These are phyloP conservation scores for Acanthurus leucopareius DNA, from an alignment of 2,797 vertebrate species.

Conservation along the genomic window DNA sequence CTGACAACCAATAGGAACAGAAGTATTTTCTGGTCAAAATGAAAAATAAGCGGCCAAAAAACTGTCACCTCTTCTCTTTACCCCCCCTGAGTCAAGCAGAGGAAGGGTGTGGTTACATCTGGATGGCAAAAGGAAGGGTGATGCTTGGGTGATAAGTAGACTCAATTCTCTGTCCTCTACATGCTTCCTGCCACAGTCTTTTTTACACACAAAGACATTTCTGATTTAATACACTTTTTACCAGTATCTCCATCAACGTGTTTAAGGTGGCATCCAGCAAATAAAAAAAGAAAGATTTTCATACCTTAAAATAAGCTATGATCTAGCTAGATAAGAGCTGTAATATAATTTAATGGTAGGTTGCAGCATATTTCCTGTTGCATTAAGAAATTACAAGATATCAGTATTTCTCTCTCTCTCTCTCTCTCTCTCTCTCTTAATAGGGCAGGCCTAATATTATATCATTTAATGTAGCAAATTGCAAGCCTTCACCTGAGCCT, in stretches of 20 bases:
- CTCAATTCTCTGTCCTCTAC: not conserved
- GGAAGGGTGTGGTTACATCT: constrained; percentile 64
- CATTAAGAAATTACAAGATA: not conserved
- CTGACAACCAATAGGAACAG: not conserved
- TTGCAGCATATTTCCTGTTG: not conserved
- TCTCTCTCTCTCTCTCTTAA: no score
- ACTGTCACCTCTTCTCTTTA: not conserved
- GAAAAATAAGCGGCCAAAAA: not conserved
- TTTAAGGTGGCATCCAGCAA: not conserved
- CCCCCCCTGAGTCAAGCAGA: not conserved
- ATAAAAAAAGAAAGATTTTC: not conserved
- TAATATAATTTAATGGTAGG: not conserved
- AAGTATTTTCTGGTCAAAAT: not conserved
- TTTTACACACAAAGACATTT: not conserved
- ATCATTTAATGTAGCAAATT: no score
- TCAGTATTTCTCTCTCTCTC: no score
- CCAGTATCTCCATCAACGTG: not conserved
- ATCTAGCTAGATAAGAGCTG: not conserved
- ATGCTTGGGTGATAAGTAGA: constrained; percentile 37
- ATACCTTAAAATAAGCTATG: not conserved
- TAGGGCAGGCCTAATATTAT: no score
- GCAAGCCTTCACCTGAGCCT: no score
- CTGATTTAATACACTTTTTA: constrained; percentile 23
- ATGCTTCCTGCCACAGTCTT: constrained; percentile 43
- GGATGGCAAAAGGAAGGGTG: constrained; percentile 38